Base-by-base conservation (phyloP, 2,888 invertebrate genomes). In the Euclidia mi region DNA sequence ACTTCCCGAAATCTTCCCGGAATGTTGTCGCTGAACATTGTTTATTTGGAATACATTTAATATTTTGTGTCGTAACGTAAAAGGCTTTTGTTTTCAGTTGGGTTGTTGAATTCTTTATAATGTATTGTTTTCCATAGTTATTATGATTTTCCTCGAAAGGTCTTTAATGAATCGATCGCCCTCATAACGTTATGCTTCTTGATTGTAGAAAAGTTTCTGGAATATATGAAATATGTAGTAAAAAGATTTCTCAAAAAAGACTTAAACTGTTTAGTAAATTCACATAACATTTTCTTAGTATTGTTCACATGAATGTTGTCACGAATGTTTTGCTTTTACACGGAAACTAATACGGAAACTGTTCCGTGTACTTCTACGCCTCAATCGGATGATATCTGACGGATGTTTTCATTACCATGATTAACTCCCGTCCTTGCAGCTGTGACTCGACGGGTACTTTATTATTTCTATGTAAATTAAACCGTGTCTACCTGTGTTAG, bases 391-490 rank as follows among this genome's bases (percentile, higher is more conserved):
- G 34, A 18, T 17, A 25, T 28, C 18, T 25, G 14, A 34, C 31
- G 41, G 32, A 55, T 34, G 38, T 52, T 45, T 42, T 35, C 28
- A 35, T 56, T 31, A 53, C 11, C 9, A 17, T 17, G 7, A 49
- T 53, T 50, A 42, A 31, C 12, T 32, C 10, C 15, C 37, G 48
- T 40, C 72, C 55, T 66, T 72, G 57, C 51, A 42, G 47, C 41
- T 45, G 15, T 51, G 38, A 43, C 10, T 37, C 12, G 28, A 41
- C 25, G 41, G 14, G 14, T 34, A 4, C 2, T n/a, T 1, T 10
- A 29, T 11, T 6, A 31, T 63, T 55, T 53, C 25, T 55, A 42
- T 58, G 31, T 37, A 32, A 56, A 57, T 46, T 44, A 31, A 46
- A 44, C 25, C 28, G 3, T 32, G 55, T 58, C 14, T 48, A 38